These are phyloP conservation scores for Paedocypris sp. DNA, from an alignment of 2,113 vertebrate species.

Conservation along the genomic window DNA sequence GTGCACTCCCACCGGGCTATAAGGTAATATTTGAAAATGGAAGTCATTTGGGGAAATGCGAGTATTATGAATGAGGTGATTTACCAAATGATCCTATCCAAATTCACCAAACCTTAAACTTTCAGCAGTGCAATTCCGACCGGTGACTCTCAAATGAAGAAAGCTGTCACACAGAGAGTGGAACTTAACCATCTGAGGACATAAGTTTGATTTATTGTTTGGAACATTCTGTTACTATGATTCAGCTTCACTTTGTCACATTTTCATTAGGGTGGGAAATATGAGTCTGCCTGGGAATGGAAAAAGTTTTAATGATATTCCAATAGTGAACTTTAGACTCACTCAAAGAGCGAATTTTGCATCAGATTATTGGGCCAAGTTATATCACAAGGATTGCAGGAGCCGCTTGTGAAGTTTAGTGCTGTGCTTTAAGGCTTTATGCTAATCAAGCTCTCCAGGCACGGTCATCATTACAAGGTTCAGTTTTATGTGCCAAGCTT, in stretches of 20 bases:
- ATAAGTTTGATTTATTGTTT: background rate
- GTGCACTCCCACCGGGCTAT: conserved; percentile 16
- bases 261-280: background rate
- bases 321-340: background rate
- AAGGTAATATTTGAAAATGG: conserved; percentile 16
- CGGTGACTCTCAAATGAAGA: background rate
- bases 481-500: background rate
- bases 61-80: conserved; percentile 29
- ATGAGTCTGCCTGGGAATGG: background rate
- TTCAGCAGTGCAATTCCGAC: background rate
- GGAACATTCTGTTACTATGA: background rate
- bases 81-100: conserved; percentile 13
- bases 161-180: background rate
- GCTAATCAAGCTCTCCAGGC: background rate
- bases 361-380: background rate
- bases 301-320: background rate
- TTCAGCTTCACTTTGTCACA: background rate
- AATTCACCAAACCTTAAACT: conserved; percentile 15
- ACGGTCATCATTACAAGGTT: background rate
- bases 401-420: background rate
- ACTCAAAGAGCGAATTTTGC: background rate
- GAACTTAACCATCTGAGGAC: background rate
- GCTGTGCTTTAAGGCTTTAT: background rate
- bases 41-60: conserved; percentile 18
- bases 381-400: background rate